Evolutionary conservation across 2,888 invertebrate genomes (phyloP).

Genomic region (Melipona beecheii): DNA sequence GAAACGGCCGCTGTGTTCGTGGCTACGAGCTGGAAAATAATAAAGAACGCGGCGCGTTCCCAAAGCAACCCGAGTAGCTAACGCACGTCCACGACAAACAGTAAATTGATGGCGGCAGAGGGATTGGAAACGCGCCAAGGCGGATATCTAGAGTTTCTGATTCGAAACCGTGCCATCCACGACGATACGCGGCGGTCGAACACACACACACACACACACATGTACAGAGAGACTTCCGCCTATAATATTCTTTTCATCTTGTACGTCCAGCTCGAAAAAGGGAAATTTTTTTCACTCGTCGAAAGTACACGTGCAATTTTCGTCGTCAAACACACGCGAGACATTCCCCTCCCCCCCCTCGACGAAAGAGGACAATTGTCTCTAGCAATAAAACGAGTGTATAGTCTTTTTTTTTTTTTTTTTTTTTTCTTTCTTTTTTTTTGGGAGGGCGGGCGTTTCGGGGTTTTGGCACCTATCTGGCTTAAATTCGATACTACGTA

Average conservation of each 20-base stretch:
- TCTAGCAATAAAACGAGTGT: too few relatives aligned
- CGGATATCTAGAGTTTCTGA: constrained; percentile 64
- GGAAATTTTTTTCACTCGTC: not conserved
- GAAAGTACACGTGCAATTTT: too few relatives aligned
- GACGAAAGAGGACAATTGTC: not conserved
- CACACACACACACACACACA: not conserved
- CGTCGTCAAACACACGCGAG: not conserved
- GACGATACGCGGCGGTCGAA: constrained; percentile 28
- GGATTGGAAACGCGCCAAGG: constrained; percentile 61
- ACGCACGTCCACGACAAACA: constrained; percentile 51
- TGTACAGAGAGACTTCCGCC: not conserved
- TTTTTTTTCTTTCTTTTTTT: rapidly evolving
- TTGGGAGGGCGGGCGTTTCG: too few relatives aligned
- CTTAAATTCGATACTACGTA: too few relatives aligned
- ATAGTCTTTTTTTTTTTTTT: not conserved
- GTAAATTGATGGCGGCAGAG: constrained; percentile 63
- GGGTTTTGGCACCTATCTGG: not conserved
- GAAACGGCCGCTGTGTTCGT: not conserved
- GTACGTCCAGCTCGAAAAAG: not conserved
- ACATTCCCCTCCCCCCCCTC: not conserved
- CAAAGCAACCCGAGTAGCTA: constrained; percentile 49
- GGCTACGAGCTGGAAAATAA: constrained; percentile 39
- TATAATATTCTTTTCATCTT: not conserved
- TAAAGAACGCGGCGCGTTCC: constrained; percentile 48
- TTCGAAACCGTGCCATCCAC: constrained; percentile 55